Percentiles rank a stretch among this genome's conserved stretches.
phyloP scores from a whole-genome alignment of 2,888 invertebrate genomes.

The Lagria hirta region DNA sequence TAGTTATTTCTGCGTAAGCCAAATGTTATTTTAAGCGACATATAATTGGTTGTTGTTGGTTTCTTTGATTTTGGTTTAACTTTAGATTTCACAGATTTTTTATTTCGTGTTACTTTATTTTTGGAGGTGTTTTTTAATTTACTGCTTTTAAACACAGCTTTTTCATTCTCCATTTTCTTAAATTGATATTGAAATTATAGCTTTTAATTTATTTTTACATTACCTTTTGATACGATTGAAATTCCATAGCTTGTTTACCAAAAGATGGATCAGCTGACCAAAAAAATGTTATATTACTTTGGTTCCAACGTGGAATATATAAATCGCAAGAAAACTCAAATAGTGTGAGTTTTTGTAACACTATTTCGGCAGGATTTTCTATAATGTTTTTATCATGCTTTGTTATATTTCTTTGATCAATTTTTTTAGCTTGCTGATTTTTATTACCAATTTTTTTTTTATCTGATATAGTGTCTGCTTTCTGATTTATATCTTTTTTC shows the following conservation, averaged over 20 bases:
- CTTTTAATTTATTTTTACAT: no score
- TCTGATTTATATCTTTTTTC: conserved; percentile 23
- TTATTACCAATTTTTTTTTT: conserved; percentile 25
- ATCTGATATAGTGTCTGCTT: no score
- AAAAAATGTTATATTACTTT: conserved; percentile 59
- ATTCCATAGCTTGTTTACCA: conserved; percentile 37
- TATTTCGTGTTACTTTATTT: no score
- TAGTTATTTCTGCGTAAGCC: no score
- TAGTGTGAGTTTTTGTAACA: conserved; percentile 49
- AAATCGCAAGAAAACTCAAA: conserved; percentile 58
- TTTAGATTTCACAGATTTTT: no score
- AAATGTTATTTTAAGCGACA: no score
- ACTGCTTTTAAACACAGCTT: no score
- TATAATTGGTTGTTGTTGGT: no score
- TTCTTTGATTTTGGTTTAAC: no score
- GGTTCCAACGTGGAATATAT: conserved; percentile 58
- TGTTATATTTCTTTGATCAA: conserved; percentile 27
- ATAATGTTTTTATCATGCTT: conserved; percentile 21
- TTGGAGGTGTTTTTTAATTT: no score
- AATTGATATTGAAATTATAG: no score
- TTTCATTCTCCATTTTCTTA: no score
- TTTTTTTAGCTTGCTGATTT: conserved; percentile 11
- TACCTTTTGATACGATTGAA: conserved; percentile 49
- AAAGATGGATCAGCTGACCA: conserved; percentile 57
- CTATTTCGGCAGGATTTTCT: conserved; percentile 36